These are phyloP conservation scores for Anguilla obscura DNA, from an alignment of 2,797 vertebrate genomes.

Conservation along the genomic window DNA sequence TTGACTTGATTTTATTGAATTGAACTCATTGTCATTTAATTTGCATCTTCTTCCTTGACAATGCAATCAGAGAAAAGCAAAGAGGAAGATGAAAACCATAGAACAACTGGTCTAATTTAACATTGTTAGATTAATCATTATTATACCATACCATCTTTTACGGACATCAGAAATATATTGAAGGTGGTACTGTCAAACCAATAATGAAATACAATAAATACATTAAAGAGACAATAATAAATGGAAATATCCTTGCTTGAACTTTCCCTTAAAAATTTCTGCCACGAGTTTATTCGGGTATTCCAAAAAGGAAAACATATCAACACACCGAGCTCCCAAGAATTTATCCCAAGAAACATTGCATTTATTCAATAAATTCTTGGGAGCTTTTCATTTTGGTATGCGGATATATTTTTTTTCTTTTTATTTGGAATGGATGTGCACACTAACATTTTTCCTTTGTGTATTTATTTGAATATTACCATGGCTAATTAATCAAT, in stretches of 20 bases:
- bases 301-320: too few species aligned
- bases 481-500: neutral
- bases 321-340: too few species aligned
- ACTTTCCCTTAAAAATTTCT: neutral
- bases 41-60: neutral
- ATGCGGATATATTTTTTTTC: too few species aligned
- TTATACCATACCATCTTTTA: neutral
- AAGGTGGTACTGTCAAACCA: neutral
- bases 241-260: neutral
- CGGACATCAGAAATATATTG: neutral
- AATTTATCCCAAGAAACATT: too few species aligned
- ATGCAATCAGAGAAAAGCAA: neutral
- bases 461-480: too few species aligned
- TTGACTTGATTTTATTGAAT: neutral
- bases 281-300: too few species aligned
- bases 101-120: neutral
- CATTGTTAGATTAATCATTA: neutral
- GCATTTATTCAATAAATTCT: too few species aligned
- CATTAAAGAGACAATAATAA: neutral
- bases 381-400: too few species aligned
- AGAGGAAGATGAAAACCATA: neutral
- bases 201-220: neutral
- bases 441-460: too few species aligned
- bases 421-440: too few species aligned
- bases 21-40: neutral